Conservation (phyloP, 2,113 vertebrate species). For the Chlamydotis undulata region DNA sequence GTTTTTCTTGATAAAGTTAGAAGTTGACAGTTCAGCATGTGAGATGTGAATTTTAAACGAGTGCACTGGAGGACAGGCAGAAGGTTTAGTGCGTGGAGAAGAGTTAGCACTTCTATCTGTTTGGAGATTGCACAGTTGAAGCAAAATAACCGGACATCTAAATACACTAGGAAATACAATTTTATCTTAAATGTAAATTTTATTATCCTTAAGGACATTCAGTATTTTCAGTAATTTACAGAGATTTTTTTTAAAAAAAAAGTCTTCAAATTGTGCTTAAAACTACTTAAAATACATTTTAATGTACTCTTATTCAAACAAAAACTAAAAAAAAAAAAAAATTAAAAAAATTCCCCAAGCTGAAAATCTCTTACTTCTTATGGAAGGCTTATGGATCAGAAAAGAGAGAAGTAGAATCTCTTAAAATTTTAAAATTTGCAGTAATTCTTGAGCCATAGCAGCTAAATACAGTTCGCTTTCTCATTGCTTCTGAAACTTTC, state of each 20-base stretch:
- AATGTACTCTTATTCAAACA: not conserved
- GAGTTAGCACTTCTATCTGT: not conserved
- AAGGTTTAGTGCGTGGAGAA: not conserved
- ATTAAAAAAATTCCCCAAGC: not conserved
- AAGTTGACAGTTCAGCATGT: conserved; percentile 7
- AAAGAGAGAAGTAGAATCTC: not conserved
- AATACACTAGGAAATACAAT: not conserved
- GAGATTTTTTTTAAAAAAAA: not conserved
- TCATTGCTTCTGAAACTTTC: not conserved
- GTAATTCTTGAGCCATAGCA: not conserved
- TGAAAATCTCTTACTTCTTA: not conserved
- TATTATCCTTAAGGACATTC: not conserved
- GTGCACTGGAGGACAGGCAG: not conserved
- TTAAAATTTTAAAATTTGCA: not conserved
- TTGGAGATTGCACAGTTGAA: conserved; percentile 27
- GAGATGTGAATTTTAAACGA: conserved; percentile 17
- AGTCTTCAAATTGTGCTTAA: not conserved
- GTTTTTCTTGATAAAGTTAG: not conserved
- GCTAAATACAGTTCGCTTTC: not conserved
- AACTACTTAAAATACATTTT: not conserved
- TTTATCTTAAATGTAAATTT: not conserved
- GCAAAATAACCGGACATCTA: not conserved
- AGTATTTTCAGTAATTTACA: not conserved
- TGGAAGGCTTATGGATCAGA: not conserved
- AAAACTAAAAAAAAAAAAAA: not conserved